phyloP scores from a whole-genome alignment of 2,888 invertebrate species.

The Sylvicola cinctus region DNA sequence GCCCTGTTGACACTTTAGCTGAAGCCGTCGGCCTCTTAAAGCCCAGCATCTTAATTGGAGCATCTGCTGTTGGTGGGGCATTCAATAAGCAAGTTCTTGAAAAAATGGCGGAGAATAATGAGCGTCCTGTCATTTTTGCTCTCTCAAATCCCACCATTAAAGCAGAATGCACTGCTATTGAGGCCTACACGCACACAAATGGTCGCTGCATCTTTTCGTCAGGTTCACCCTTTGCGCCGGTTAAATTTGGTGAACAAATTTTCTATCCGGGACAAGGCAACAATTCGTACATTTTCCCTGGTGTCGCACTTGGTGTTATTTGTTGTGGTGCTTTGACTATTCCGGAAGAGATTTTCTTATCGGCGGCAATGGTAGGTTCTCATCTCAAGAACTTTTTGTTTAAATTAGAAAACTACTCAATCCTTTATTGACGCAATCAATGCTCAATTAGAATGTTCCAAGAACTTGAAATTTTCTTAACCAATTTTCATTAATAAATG shows the following conservation, averaged over 20 bases:
- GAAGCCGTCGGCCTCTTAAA: slow-evolving; percentile 64
- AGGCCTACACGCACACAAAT: slow-evolving; percentile 73
- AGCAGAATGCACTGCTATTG: slow-evolving; percentile 99
- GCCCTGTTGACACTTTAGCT: slow-evolving; percentile 52
- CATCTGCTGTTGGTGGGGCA: slow-evolving; percentile 84
- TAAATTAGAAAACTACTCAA: too few species aligned
- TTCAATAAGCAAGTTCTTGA: slow-evolving; percentile 74
- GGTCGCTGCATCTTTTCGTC: slow-evolving; percentile 87
- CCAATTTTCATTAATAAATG: too few species aligned
- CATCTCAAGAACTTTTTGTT: too few species aligned
- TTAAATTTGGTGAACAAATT: slow-evolving; percentile 56
- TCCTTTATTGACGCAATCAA: too few species aligned
- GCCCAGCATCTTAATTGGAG: slow-evolving; percentile 85
- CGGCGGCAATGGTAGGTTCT: too few species aligned
- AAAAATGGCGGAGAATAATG: slow-evolving; percentile 91
- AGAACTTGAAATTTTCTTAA: too few species aligned
- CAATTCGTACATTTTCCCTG: slow-evolving; percentile 96
- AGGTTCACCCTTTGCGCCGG: slow-evolving; percentile 87
- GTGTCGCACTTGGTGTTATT: slow-evolving; percentile 77
- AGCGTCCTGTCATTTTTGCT: too few species aligned
- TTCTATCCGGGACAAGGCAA: slow-evolving; percentile 92
- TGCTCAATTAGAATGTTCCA: too few species aligned
- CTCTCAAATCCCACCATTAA: too few species aligned
- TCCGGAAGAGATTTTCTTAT: slow-evolving; percentile 77
- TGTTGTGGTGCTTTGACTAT: slow-evolving; percentile 77